These are phyloP conservation scores for Temnopleurus reevesii DNA, from an alignment of 53 echinoderm and acorn worm genomes.

Conservation along the genomic window DNA sequence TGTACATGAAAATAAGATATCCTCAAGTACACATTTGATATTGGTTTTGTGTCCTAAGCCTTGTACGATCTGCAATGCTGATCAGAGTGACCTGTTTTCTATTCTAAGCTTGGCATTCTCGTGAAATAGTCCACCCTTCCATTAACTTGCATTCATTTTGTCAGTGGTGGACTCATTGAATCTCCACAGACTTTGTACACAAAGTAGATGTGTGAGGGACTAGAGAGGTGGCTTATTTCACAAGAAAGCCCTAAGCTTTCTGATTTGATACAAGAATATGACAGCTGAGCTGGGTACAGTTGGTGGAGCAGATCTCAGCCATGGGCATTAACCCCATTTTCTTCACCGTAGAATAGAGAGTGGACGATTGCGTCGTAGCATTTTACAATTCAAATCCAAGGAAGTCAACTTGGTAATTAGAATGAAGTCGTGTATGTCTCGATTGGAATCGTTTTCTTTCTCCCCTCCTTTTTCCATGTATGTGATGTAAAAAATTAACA, in stretches of 20 bases:
- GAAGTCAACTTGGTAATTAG: not conserved
- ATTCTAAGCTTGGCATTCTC: too few relatives aligned
- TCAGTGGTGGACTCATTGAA: too few relatives aligned
- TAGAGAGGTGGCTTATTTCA: too few relatives aligned
- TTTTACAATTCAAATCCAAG: slow-evolving; percentile 1
- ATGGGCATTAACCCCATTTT: not conserved
- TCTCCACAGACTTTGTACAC: too few relatives aligned
- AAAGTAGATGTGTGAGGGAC: too few relatives aligned
- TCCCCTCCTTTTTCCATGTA: slow-evolving; percentile 7
- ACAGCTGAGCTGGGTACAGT: not conserved
- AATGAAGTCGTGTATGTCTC: not conserved
- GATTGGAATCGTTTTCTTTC: not conserved
- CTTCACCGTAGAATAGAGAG: not conserved
- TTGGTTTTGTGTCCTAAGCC: slow-evolving; percentile 1
- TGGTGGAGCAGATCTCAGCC: not conserved
- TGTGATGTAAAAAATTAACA: slow-evolving; percentile 23
- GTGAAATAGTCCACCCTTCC: too few relatives aligned
- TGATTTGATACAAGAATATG: not conserved
- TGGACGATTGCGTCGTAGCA: slow-evolving; percentile 3
- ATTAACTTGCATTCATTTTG: too few relatives aligned
- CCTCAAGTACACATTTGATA: not conserved
- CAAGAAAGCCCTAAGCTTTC: too few relatives aligned
- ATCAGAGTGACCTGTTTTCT: not conserved
- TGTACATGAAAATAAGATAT: not conserved
- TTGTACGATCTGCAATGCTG: slow-evolving; percentile 9